Percentiles rank a stretch among this genome's conserved stretches.
These are phyloP conservation scores for Diglossa cyanea DNA, from an alignment of 2,797 vertebrate genomes.

Conservation along the genomic window DNA sequence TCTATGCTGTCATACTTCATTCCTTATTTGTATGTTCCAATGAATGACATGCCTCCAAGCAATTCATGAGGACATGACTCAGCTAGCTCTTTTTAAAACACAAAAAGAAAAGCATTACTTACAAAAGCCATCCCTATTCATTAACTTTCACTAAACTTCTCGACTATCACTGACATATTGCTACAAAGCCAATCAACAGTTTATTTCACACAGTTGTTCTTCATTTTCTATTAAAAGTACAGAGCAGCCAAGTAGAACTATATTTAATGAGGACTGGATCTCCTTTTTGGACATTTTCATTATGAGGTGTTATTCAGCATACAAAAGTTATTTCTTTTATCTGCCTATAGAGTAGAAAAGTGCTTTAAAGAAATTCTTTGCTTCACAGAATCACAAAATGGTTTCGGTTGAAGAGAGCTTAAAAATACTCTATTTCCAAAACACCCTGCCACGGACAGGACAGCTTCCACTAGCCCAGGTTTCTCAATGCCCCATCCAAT, in stretches of 20 bases:
- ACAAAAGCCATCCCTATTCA: constrained; percentile 11
- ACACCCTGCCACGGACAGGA: rapidly evolving
- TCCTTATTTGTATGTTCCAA: background rate
- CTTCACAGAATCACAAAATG: background rate
- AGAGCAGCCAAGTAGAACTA: constrained; percentile 49
- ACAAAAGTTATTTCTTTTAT: constrained; percentile 35
- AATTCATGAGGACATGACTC: constrained; percentile 10
- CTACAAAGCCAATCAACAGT: constrained; percentile 31
- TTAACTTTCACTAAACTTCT: constrained; percentile 30
- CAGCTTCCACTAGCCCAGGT: background rate
- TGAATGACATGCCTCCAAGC: background rate
- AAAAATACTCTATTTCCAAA: background rate
- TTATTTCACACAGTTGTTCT: constrained; percentile 24
- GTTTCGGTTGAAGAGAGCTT: background rate
- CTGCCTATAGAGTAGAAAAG: constrained; percentile 3
- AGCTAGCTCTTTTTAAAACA: constrained; percentile 21
- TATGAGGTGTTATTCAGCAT: constrained; percentile 5
- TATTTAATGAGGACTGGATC: constrained; percentile 59
- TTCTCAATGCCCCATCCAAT: background rate
- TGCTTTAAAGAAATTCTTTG: background rate
- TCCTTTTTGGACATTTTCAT: constrained; percentile 53
- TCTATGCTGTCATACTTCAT: background rate
- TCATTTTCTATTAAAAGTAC: constrained; percentile 55
- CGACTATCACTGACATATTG: constrained; percentile 16
- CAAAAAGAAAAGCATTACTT: background rate